Conservation (phyloP, 2,797 vertebrate genomes). For the Nyctalus aviator region DNA sequence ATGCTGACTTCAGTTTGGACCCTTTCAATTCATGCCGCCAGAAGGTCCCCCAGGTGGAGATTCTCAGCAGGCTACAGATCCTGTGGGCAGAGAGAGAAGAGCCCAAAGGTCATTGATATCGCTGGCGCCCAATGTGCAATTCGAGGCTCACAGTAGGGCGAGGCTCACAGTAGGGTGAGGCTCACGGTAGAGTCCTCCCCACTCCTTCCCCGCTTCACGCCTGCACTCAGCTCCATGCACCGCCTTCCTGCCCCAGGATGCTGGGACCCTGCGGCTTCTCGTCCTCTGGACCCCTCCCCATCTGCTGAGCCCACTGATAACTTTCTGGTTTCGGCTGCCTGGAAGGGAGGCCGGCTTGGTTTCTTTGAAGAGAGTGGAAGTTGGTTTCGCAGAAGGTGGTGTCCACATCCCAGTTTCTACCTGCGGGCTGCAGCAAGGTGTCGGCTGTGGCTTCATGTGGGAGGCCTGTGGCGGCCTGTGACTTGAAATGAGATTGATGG, state of each 20-base stretch:
- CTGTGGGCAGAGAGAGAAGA: not conserved
- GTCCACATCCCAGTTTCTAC: not conserved
- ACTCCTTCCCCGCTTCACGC: too few relatives aligned
- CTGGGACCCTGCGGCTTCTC: not conserved
- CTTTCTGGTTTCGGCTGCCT: not conserved
- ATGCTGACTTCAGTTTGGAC: not conserved
- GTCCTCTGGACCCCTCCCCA: too few relatives aligned
- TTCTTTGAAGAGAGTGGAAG: not conserved
- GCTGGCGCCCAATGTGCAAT: not conserved
- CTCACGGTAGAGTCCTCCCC: not conserved
- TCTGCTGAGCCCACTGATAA: too few relatives aligned
- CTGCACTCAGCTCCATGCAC: too few relatives aligned
- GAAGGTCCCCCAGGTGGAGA: not conserved
- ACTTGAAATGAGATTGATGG: not conserved
- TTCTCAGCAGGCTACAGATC: not conserved
- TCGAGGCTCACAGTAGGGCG: not conserved
- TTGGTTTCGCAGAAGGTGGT: not conserved
- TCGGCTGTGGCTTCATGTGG: not conserved
- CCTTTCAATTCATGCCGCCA: not conserved
- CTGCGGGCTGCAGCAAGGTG: not conserved
- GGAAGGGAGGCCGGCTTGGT: not conserved
- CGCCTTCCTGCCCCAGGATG: too few relatives aligned
- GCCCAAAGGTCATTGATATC: rapidly evolving
- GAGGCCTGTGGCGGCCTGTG: not conserved
- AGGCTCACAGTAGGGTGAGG: not conserved